Conservation (phyloP, 2,888 invertebrate species). For the Lobophora halterata region DNA sequence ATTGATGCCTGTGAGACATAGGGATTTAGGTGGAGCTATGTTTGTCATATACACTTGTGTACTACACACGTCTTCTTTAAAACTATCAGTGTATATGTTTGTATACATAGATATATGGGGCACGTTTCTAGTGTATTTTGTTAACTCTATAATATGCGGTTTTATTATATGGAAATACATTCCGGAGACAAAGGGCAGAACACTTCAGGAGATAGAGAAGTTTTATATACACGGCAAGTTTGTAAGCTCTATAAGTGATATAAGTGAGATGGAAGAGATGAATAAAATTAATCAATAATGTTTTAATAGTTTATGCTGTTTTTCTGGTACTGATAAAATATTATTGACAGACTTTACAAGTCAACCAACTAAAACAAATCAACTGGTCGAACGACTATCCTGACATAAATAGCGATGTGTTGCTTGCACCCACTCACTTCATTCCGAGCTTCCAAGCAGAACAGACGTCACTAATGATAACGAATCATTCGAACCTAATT, state of each 20-base stretch:
- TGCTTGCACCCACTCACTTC: no score
- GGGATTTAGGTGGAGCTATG: slow-evolving; percentile 28
- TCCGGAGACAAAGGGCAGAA: slow-evolving; percentile 28
- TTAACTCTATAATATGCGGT: slow-evolving; percentile 17
- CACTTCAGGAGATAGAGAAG: slow-evolving; percentile 29
- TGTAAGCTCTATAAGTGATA: slow-evolving; percentile 1
- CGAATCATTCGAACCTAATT: no score
- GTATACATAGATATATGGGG: slow-evolving; percentile 24
- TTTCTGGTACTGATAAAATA: no score
- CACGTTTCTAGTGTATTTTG: slow-evolving; percentile 23
- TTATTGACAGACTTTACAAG: no score
- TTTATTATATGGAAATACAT: slow-evolving; percentile 26
- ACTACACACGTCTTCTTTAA: slow-evolving; percentile 24
- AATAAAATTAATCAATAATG: no score
- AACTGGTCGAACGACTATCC: no score
- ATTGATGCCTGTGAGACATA: slow-evolving; percentile 31
- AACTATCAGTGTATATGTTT: slow-evolving; percentile 29
- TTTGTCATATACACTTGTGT: slow-evolving; percentile 22
- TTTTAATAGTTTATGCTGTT: no score
- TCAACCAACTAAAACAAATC: no score
- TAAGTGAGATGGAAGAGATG: no score
- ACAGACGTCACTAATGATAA: no score
- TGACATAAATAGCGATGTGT: no score
- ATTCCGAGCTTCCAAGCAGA: no score
- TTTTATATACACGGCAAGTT: slow-evolving; percentile 24